These are phyloP conservation scores for Myiozetetes cayanensis DNA, from an alignment of 2,113 vertebrate genomes.

Conservation along the genomic window DNA sequence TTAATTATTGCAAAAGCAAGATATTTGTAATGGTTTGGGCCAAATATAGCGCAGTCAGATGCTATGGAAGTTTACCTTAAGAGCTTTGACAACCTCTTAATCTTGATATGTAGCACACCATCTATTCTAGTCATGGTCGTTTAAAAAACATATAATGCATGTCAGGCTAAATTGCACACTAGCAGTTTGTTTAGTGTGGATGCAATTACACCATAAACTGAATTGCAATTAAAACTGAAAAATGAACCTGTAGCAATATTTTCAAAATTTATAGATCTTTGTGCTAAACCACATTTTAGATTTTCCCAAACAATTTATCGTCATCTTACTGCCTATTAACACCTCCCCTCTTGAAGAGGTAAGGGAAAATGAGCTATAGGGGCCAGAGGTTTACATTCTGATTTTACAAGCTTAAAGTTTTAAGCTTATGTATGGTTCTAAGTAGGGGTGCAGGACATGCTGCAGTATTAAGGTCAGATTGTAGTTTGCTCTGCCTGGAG, in stretches of 20 bases:
- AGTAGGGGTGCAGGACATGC: neutral
- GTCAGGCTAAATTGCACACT: neutral
- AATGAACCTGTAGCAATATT: neutral
- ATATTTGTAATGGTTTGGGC: neutral
- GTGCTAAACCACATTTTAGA: neutral
- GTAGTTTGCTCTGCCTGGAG: neutral
- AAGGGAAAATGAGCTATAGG: neutral
- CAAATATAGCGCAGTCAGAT: neutral
- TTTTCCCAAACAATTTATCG: neutral
- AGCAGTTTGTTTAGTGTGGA: constrained; percentile 3
- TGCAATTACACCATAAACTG: constrained; percentile 11
- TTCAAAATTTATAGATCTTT: constrained; percentile 6
- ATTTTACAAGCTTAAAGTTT: neutral
- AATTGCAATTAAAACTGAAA: constrained; percentile 23
- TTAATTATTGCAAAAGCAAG: neutral
- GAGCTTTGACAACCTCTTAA: constrained; percentile 17
- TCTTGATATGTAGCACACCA: constrained; percentile 26
- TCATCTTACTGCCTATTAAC: neutral
- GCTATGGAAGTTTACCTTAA: neutral
- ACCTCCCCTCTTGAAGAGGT: neutral
- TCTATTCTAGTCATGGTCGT: neutral
- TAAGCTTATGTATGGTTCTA: neutral
- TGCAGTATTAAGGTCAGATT: neutral
- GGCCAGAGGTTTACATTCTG: neutral
- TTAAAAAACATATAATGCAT: constrained; percentile 31